A percentile compares a stretch with the other conserved stretches of the same genome.
These are phyloP conservation scores for Ornithoptera alexandrae DNA, from an alignment of 2,888 invertebrate genomes.

Conservation along the genomic window DNA sequence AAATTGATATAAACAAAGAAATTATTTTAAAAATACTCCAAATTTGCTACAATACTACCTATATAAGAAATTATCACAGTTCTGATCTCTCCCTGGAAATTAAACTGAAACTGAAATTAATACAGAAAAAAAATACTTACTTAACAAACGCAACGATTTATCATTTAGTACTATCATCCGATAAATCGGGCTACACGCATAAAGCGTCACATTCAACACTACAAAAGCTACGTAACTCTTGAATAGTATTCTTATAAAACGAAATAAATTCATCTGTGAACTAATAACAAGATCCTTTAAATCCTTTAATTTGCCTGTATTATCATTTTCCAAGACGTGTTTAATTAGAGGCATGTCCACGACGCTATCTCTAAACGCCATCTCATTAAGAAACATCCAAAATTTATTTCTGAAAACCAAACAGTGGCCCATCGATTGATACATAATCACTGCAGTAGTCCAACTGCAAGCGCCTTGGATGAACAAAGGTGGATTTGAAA, in stretches of 20 bases:
- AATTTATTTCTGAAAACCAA: conserved; percentile 56
- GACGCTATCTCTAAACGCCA: conserved; percentile 56
- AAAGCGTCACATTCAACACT: conserved; percentile 55
- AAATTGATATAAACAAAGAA: too few species aligned
- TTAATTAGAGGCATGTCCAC: conserved; percentile 58
- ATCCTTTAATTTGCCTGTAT: conserved; percentile 44
- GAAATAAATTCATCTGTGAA: conserved; percentile 53
- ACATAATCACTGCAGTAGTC: conserved; percentile 67
- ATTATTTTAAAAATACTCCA: too few species aligned
- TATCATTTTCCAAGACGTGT: conserved; percentile 39
- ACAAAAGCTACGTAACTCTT: conserved; percentile 54
- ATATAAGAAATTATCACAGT: too few species aligned
- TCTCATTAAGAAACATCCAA: conserved; percentile 54
- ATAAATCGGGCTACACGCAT: conserved; percentile 60
- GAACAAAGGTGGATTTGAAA: conserved; percentile 48
- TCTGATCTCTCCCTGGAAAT: too few species aligned
- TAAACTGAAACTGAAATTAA: neutral
- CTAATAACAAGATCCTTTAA: conserved; percentile 50
- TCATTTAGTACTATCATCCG: conserved; percentile 53
- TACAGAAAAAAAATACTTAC: conserved; percentile 42
- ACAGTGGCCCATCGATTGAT: conserved; percentile 58
- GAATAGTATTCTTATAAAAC: conserved; percentile 50
- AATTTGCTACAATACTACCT: too few species aligned
- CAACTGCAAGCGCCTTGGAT: conserved; percentile 71
- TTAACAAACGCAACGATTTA: conserved; percentile 55